These are phyloP conservation scores for Ochropacha duplaris DNA, from an alignment of 2,888 invertebrate species.

Conservation along the genomic window DNA sequence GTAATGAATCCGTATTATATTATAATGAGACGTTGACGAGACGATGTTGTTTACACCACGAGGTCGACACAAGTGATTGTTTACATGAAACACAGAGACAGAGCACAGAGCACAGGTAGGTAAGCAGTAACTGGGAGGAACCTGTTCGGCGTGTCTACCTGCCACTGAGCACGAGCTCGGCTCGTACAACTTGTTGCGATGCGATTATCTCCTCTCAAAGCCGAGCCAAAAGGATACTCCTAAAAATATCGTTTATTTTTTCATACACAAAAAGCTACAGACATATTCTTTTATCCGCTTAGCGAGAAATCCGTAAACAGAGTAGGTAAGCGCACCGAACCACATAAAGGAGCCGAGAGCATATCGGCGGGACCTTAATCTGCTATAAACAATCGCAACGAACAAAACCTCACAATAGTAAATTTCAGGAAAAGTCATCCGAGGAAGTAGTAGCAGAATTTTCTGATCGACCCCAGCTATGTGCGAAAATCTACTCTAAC, in stretches of 20 bases:
- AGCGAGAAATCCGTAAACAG: constrained; percentile 54
- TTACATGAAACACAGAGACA: too few relatives aligned
- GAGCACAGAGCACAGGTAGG: too few relatives aligned
- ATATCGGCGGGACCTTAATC: constrained; percentile 62
- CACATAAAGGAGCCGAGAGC: constrained; percentile 50
- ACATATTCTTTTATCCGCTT: constrained; percentile 63
- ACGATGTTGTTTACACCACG: too few relatives aligned
- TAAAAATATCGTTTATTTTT: constrained; percentile 46
- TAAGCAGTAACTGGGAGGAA: too few relatives aligned
- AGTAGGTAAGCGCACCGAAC: constrained; percentile 44
- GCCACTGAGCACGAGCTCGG: too few relatives aligned
- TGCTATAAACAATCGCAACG: constrained; percentile 65
- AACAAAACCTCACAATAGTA: constrained; percentile 63
- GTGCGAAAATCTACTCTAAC: constrained; percentile 16
- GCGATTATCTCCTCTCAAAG: constrained; percentile 35
- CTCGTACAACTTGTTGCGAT: constrained; percentile 38
- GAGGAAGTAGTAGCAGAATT: constrained; percentile 60
- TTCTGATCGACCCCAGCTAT: constrained; percentile 38
- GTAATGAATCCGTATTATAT: too few relatives aligned
- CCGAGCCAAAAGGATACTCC: constrained; percentile 24
- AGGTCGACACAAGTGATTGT: too few relatives aligned
- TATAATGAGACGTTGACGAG: too few relatives aligned
- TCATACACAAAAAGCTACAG: constrained; percentile 47
- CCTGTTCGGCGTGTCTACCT: too few relatives aligned
- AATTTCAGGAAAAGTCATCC: constrained; percentile 65